Evolutionary conservation across 2,113 vertebrate genomes (phyloP).

Genomic region (Saccopteryx bilineata): DNA sequence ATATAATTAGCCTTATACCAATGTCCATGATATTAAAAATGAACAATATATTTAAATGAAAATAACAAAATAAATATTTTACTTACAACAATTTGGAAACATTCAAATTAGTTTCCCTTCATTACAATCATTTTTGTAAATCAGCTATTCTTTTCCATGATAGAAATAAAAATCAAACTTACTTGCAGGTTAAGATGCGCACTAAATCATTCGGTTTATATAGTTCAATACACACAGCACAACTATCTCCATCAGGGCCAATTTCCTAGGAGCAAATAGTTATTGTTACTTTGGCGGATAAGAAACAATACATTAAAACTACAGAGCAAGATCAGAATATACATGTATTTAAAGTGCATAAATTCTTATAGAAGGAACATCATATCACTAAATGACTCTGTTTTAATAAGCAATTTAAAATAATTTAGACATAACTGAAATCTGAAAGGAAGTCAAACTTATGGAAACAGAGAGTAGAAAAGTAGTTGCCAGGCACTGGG

Average conservation of each 20-base stretch:
- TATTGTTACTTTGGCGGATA: conserved; percentile 64
- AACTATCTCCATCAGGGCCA: conserved; percentile 90
- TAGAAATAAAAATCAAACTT: conserved; percentile 83
- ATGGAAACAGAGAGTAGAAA: not conserved
- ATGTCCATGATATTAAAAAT: conserved; percentile 40
- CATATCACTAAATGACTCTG: not conserved
- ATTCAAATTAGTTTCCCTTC: conserved; percentile 51
- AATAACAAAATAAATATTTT: conserved; percentile 16
- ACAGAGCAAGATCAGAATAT: conserved; percentile 41
- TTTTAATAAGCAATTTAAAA: conserved; percentile 46
- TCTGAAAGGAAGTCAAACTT: not conserved
- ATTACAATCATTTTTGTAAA: conserved; percentile 39
- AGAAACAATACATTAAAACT: conserved; percentile 62
- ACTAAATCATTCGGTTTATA: conserved; percentile 94
- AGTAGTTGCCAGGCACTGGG: not conserved
- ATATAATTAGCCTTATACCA: conserved; percentile 41
- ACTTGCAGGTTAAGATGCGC: conserved; percentile 95
- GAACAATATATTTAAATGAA: conserved; percentile 55
- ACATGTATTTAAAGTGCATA: conserved; percentile 51
- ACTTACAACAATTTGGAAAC: conserved; percentile 53
- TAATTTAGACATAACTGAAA: conserved; percentile 28
- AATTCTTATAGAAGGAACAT: conserved; percentile 35
- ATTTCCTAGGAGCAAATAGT: conserved; percentile 87
- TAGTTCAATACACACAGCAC: conserved; percentile 95
- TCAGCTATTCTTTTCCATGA: conserved; percentile 46